Base-by-base conservation (phyloP, 2,888 invertebrate species). In the Eupeodes latifasciatus region DNA sequence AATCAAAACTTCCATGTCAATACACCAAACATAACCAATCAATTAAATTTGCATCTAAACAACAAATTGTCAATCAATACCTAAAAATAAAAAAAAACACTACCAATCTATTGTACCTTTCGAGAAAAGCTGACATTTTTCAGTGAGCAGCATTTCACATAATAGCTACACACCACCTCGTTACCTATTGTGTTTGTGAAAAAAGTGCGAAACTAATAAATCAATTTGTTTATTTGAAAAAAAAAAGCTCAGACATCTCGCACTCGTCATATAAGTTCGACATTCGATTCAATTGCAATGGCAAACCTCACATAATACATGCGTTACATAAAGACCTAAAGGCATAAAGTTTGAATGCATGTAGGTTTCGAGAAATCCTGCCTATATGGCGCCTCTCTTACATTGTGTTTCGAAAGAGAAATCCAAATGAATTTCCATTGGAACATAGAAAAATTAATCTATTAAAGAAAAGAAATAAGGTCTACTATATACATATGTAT, bases 161-260 rank as follows among this genome's bases (percentile, higher is more conserved):
- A 59, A 34, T 44, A 27, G 27, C 27, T 27, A 27, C 27, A 53
- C 34, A 0, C 5, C 16, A 5, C 40, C 6, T 4, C 40, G 40
- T 40, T 40, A 40, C 7, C 27, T 27, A 27, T 62, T 44, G 36
- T 11, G 5, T 61, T 61, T 53, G n/a, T 19, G 36, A 40, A 36
- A 59, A 69, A 69, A 53, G 51, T 36, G 80, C 47, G 27, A 51
- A 27, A 75, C 16, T 55, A 64, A 87, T 59, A 75, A 84, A 88
- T 88, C 84, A 84, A 88, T 88, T 84, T 77, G 84, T 72, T 67
- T 83, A 72, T 84, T 79, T 83, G 76, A 66, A 87, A 69, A 71
- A 40, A 27, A 27, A 1, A 27, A 27, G 27, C 27, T 72, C 72
- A 84, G 76, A 72, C 62, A 44, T 40, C 61, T 57, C 11, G 44